These are phyloP conservation scores for Criorhina ranunculi DNA, from an alignment of 2,888 invertebrate species.

Conservation along the genomic window DNA sequence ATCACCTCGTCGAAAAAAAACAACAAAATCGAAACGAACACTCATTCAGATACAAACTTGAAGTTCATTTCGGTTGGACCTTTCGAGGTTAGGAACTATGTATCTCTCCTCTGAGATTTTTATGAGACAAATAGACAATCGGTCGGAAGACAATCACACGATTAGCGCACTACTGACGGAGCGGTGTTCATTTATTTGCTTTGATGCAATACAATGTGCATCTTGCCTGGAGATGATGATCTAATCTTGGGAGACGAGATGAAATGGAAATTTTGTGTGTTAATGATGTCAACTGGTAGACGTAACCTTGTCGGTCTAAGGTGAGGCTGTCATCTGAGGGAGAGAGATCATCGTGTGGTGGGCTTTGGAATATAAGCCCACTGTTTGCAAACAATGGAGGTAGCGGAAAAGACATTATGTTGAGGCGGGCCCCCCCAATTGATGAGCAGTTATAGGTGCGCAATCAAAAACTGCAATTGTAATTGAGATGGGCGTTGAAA, in stretches of 20 bases:
- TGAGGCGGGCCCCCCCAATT: constrained; percentile 18
- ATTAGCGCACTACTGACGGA: constrained; percentile 22
- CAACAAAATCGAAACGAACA: not conserved
- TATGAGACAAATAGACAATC: constrained; percentile 31
- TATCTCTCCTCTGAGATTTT: constrained; percentile 3
- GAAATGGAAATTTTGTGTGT: constrained; percentile 3
- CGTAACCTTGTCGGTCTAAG: constrained; percentile 42
- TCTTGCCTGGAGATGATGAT: constrained; percentile 30
- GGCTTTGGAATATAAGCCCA: constrained; percentile 11
- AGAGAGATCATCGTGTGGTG: constrained; percentile 17
- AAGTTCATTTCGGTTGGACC: constrained; percentile 11
- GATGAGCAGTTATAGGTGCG: constrained; percentile 12
- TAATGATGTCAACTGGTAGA: constrained; percentile 48
- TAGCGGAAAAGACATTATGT: constrained; percentile 13
- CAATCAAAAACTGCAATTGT: not conserved
- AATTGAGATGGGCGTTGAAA: constrained; percentile 15
- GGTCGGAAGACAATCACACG: constrained; percentile 33
- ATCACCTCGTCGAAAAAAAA: constrained; percentile 1
- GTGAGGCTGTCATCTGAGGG: constrained; percentile 36
- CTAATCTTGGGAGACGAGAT: constrained; percentile 35
- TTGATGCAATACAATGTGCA: constrained; percentile 23
- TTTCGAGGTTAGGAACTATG: not conserved
- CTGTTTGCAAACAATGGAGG: constrained; percentile 21
- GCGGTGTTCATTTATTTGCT: constrained; percentile 45
- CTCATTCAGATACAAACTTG: constrained; percentile 1